Conservation (phyloP, 2,797 vertebrate genomes). For the Acomys russatus region DNA sequence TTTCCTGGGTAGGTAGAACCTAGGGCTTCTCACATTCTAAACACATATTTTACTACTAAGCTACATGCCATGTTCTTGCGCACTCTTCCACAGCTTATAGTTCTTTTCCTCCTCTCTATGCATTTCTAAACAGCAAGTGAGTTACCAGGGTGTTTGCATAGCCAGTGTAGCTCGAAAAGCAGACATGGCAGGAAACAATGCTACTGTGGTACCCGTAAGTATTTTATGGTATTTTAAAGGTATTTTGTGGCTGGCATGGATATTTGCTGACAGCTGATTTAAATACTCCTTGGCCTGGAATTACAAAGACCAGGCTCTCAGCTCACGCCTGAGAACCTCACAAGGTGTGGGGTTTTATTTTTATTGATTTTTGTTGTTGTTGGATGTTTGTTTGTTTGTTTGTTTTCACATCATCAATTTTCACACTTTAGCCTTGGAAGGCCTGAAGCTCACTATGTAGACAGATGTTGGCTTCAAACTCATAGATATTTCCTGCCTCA, state of each 20-base stretch:
- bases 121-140: conserved; percentile 9
- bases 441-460: background rate
- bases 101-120: background rate
- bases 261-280: conserved; percentile 43
- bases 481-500: background rate
- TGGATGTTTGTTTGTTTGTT: background rate
- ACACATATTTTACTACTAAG: background rate
- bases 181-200: background rate
- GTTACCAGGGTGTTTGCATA: background rate
- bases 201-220: background rate
- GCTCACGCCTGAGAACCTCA: conserved; percentile 3
- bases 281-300: conserved; percentile 19
- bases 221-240: background rate
- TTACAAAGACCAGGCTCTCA: background rate
- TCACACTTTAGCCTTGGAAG: background rate
- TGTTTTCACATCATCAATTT: background rate
- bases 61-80: background rate
- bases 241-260: background rate
- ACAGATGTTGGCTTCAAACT: background rate
- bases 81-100: background rate
- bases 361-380: background rate
- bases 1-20: background rate
- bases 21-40: background rate
- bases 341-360: background rate
- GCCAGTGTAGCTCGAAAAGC: background rate